These are phyloP conservation scores for Tetranychus truncatus DNA, from an alignment of 2,888 invertebrate species.

Conservation along the genomic window DNA sequence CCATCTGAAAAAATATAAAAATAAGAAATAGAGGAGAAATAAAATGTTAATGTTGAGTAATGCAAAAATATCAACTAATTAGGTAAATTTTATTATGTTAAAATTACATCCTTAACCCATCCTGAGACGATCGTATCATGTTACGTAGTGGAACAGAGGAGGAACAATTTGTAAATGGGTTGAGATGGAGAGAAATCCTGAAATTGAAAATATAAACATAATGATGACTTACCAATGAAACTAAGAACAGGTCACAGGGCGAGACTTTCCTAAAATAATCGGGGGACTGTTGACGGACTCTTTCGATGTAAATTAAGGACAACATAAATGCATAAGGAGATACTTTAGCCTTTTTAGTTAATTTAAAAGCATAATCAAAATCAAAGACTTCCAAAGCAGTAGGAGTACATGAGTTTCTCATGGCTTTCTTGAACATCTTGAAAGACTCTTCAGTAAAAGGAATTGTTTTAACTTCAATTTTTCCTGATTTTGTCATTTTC, in stretches of 20 bases:
- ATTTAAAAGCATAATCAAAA: slow-evolving; percentile 30
- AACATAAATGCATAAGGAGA: slow-evolving; percentile 81
- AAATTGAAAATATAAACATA: neutral
- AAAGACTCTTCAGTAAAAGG: slow-evolving; percentile 55
- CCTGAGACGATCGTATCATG: neutral
- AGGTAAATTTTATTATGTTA: too few relatives aligned
- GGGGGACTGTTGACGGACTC: slow-evolving; percentile 56
- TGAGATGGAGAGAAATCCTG: neutral
- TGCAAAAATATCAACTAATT: neutral
- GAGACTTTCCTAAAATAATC: slow-evolving; percentile 61
- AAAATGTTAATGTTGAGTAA: neutral
- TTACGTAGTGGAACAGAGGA: neutral
- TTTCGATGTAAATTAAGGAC: slow-evolving; percentile 78
- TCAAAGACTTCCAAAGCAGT: slow-evolving; percentile 31
- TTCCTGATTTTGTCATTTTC: neutral
- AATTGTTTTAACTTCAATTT: slow-evolving; percentile 13
- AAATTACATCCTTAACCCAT: too few relatives aligned
- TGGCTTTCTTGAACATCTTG: slow-evolving; percentile 54
- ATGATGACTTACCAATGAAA: slow-evolving; percentile 55
- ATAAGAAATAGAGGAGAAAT: neutral
- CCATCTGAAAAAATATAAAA: slow-evolving; percentile 46
- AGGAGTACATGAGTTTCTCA: slow-evolving; percentile 17
- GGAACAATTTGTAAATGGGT: neutral
- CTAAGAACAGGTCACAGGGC: slow-evolving; percentile 79
- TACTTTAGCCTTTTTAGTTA: slow-evolving; percentile 50